A percentile compares a stretch with the other conserved stretches of the same genome.
phyloP scores from a whole-genome alignment of 2,797 vertebrate species.

The Aulostomus chinensis region DNA sequence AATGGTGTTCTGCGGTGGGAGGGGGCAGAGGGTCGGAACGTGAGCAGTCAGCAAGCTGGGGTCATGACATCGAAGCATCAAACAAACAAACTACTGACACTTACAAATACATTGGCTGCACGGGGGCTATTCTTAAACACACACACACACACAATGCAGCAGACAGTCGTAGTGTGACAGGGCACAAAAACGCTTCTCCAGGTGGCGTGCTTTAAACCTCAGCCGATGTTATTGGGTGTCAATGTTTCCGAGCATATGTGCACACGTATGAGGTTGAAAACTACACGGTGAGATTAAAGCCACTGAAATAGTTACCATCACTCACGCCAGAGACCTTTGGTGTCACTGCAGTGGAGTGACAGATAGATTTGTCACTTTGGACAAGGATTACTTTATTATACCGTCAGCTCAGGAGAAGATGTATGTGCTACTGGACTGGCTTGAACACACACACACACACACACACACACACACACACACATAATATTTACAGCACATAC shows the following conservation, averaged over 20 bases:
- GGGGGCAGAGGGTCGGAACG: constrained; percentile 75
- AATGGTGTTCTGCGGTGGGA: constrained; percentile 57
- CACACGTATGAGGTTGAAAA: constrained; percentile 13
- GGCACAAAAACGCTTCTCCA: constrained; percentile 28
- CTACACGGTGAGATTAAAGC: constrained; percentile 68
- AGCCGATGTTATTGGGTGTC: neutral
- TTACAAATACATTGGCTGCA: constrained; percentile 71
- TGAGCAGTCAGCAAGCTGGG: constrained; percentile 84
- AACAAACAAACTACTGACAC: constrained; percentile 81
- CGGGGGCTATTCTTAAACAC: constrained; percentile 81
- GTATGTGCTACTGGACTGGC: neutral
- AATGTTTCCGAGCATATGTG: neutral
- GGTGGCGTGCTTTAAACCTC: neutral
- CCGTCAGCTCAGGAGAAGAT: constrained; percentile 48
- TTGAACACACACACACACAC: neutral
- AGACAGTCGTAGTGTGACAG: constrained; percentile 47
- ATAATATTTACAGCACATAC: constrained; percentile 5
- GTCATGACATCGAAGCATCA: constrained; percentile 79
- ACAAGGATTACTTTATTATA: constrained; percentile 71
- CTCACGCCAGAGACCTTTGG: constrained; percentile 76
- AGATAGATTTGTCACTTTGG: constrained; percentile 71
- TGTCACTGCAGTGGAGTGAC: constrained; percentile 74
- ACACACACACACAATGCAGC: constrained; percentile 57
- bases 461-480: constrained; percentile 1
- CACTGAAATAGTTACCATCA: constrained; percentile 69